Base-by-base conservation (phyloP, 2,113 vertebrate species). In the Cervus canadensis region DNA sequence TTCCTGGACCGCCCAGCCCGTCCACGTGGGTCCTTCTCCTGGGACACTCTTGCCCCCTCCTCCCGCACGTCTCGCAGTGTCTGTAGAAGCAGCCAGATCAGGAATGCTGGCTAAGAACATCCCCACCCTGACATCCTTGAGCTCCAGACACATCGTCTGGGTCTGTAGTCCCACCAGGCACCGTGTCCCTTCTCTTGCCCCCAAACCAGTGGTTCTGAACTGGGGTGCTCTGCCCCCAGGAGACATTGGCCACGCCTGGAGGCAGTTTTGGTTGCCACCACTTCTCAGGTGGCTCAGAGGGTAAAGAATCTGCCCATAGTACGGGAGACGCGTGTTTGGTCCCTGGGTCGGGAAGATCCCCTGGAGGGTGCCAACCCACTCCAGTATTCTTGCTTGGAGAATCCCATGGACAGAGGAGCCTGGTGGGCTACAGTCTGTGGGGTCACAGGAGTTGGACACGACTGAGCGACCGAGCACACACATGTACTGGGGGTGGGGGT, bases 41-140 rank as follows among this genome's bases (percentile, higher is more conserved):
- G 0, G 33, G 12, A 15, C 1, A 0, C 15, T 16, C 11, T 28
- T 2, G 1, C 16, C 6, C 26, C 1, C 36, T 17, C 40, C 25
- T 7, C 17, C 4, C 30, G 79, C 2, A 3, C 0, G 0, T 7
- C 50, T 10, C 3, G 0, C 28, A 19, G 52, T 21, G 2, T 50
- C 40, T 71, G 19, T 8, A 40, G 71, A 64, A 40, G 10, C 25
- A 17, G 33, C 48, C 2, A 2, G n/a, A 26, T 2, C 30, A 25
- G 92, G 23, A 57, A 16, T 0, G 21, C 30, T 5, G 1, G 50
- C 28, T 16, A 30, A 11, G 1, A 28, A 28, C 6, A 15, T 4
- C 9, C 16, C 33, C 13, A 26, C 2, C 17, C 52, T 0, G 3
- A 19, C 40, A 19, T 12, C 25, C 60, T 36, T 28, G 25, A 48